phyloP scores from a whole-genome alignment of 53 echinoderm and acorn worm species.

The Astropecten irregularis region DNA sequence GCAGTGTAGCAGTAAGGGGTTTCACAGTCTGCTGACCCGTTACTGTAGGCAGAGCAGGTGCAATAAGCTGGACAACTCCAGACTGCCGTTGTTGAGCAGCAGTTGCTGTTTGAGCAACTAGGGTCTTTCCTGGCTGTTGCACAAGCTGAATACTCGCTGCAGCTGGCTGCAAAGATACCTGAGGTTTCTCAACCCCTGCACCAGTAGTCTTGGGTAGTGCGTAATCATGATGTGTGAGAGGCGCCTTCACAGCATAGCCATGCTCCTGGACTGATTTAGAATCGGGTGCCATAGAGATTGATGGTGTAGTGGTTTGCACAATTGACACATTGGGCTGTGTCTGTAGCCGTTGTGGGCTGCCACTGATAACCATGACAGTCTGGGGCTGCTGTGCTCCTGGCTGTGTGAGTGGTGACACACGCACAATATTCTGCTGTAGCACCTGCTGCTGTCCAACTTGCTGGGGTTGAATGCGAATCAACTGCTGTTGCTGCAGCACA shows the following conservation, averaged over 20 bases:
- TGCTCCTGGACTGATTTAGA: constrained; percentile 28
- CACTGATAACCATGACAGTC: constrained; percentile 27
- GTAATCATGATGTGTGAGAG: constrained; percentile 35
- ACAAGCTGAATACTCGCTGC: background rate
- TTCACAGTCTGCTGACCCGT: background rate
- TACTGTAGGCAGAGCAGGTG: background rate
- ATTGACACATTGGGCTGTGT: background rate
- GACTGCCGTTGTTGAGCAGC: background rate
- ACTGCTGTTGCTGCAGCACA: constrained; percentile 44
- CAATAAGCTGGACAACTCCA: constrained; percentile 14
- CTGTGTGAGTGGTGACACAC: constrained; percentile 18
- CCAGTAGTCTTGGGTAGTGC: constrained; percentile 9
- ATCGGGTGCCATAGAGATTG: background rate
- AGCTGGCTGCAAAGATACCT: background rate
- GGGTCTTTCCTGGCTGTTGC: constrained; percentile 2
- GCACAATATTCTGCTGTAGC: constrained; percentile 39
- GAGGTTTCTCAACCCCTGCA: constrained; percentile 5
- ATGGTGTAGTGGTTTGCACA: background rate
- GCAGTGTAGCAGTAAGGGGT: constrained; percentile 30
- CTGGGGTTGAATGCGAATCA: constrained; percentile 45
- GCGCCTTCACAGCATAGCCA: constrained; percentile 23
- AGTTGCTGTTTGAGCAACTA: constrained; percentile 7
- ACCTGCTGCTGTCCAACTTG: constrained; percentile 42
- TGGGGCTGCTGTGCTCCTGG: constrained; percentile 18
- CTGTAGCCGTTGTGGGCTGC: constrained; percentile 35